Conservation (phyloP, 1,140 invertebrate genomes). For the Nautilus pompilius region DNA sequence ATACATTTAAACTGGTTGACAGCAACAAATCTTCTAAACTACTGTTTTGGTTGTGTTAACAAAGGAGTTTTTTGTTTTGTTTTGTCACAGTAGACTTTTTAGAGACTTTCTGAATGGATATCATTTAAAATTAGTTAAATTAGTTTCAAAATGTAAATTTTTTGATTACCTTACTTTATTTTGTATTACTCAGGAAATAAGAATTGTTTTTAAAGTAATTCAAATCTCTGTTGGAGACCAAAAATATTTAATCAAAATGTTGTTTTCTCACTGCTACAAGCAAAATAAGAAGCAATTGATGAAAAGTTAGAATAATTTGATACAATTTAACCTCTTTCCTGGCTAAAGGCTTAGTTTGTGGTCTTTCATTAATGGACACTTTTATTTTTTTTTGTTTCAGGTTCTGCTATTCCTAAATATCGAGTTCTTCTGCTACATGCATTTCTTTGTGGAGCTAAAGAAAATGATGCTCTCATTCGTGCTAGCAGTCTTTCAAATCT, state of each 20-base stretch:
- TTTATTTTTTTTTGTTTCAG: conserved; percentile 53
- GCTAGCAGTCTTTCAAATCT: conserved; percentile 81
- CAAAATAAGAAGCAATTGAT: neutral
- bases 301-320: neutral
- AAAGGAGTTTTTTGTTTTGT: too few species aligned
- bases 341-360: too few species aligned
- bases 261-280: too few species aligned
- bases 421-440: conserved; percentile 71
- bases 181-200: conserved; percentile 5
- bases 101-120: too few species aligned
- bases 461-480: conserved; percentile 70
- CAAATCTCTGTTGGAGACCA: neutral
- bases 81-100: too few species aligned
- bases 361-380: too few species aligned
- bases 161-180: conserved; percentile 7
- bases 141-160: too few species aligned
- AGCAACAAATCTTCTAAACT: too few species aligned
- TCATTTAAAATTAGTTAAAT: too few species aligned
- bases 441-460: conserved; percentile 67
- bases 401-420: conserved; percentile 71
- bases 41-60: too few species aligned
- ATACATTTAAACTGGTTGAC: too few species aligned
- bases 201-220: neutral
- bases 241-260: too few species aligned
- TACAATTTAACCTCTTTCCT: neutral